Base-by-base conservation (phyloP, 35 echinoderm and acorn worm genomes). In the Hemicentrotus pulcherrimus region DNA sequence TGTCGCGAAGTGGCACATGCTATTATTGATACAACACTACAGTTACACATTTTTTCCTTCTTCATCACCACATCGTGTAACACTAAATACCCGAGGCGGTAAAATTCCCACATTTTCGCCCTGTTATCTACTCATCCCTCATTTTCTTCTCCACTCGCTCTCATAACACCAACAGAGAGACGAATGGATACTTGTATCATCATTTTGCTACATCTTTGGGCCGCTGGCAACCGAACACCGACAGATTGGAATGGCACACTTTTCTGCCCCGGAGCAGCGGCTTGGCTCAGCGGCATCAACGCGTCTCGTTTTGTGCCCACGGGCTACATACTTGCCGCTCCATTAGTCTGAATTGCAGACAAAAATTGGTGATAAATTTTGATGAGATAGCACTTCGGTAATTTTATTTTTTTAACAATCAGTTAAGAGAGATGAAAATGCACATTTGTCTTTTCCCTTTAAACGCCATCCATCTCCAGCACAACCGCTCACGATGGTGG, bases 221-320 rank as follows among this genome's bases (percentile, higher is more conserved):
- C 65, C 65, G 65, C 65, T 78, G 65, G 65, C 65, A n/a, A 78
- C 28, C 65, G 19, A 78, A 78, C 28, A 78, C 65, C 65, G 65
- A 78, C 65, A 78, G 65, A 78, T 78, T 78, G 65, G 65, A 22
- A 78, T 78, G 65, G 22, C 65, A 78, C 65, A 78, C 65, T 78
- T 78, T 78, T 78, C 65, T 78, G 65, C 65, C 65, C 65, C 65
- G 65, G 24, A 78, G 65, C 65, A 78, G 22, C 65, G 65, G 65
- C 65, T 22, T 7, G 65, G 65, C 19, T 78, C 4, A 78, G 28
- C 22, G 19, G 65, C 19, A 78, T 78, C 65, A 78, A 78, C 65
- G 65, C 65, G 65, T 78, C 65, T 78, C 65, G 65, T 78, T 28
- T 78, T 22, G 65, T 78, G 65, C 65, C 65, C 65, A 78, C 65